Evolutionary conservation across 1,140 invertebrate species (phyloP), one percentile per base, ranked within the genome.

Genomic region (Plectrocnemia conspersa): DNA sequence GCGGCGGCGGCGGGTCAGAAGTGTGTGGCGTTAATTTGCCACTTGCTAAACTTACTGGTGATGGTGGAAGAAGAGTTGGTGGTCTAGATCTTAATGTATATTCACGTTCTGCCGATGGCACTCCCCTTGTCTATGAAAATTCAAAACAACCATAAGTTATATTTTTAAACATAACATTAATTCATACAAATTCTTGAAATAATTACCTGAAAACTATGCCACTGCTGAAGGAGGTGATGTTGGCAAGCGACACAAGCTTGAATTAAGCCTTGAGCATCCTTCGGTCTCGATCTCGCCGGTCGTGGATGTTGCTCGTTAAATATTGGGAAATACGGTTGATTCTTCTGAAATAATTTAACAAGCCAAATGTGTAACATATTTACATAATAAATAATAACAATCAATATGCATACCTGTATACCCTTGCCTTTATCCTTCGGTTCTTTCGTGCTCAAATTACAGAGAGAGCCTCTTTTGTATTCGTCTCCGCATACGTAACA

Each of bases 401-500:
- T 16, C 2, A 22, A 11, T 25, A 48, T 18, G 29, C 46, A 32
- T 33, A 56, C 54, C 16, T 47, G 47, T 23, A 38, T 29, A 21
- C 46, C 54, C 23, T 56, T 56, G 15, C 56, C 64, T 19, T 65
- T 63, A 46, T 80, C 78, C 66, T 78, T 77, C 2, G 79, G 77
- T 66, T 77, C 73, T 48, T 78, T 75, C 29, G 79, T 79, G 62
- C 75, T 76, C 32, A 80, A 67, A 61, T 80, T 79, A 49, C 70
- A 80, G 18, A 93, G 76, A 54, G 86, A 88, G 27, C 89, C 89
- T 49, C 85, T 77, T 53, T 83, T 82, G 65, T 86, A 86, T 68
- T 91, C 88, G 66, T 90, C 88, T n/a, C 89, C 89, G 68, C 90
- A 93, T 9, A 91, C 84, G 68, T 89, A 89, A 69, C 86, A 92